Conservation (phyloP, 2,888 invertebrate species). For the Ophion ventricosus region DNA sequence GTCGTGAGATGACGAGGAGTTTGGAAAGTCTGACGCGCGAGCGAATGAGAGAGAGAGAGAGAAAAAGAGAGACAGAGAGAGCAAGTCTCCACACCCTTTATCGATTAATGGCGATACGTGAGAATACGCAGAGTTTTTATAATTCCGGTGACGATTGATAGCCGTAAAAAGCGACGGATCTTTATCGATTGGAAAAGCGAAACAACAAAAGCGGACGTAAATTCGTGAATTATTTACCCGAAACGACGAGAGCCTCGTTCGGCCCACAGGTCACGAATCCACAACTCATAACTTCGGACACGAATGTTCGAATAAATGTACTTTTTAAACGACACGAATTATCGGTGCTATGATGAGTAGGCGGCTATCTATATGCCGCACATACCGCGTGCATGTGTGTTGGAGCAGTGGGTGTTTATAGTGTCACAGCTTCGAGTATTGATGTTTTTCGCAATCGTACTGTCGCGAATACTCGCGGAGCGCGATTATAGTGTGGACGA, state of each 20-base stretch:
- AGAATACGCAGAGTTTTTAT: not conserved
- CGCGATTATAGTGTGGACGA: not conserved
- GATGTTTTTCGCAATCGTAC: not conserved
- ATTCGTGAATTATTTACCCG: constrained; percentile 86
- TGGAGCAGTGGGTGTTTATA: no score
- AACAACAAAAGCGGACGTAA: not conserved
- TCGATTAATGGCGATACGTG: not conserved
- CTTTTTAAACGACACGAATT: constrained; percentile 22
- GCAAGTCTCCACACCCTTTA: constrained; percentile 40
- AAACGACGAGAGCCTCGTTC: constrained; percentile 96
- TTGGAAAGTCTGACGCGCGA: not conserved
- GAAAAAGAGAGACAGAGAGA: not conserved
- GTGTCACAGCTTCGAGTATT: not conserved
- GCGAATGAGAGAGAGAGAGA: not conserved
- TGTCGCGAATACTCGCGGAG: not conserved
- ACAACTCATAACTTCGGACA: constrained; percentile 87
- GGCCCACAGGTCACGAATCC: constrained; percentile 98
- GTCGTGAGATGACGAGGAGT: constrained; percentile 31
- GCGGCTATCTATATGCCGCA: constrained; percentile 13
- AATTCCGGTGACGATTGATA: not conserved
- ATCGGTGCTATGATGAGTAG: not conserved
- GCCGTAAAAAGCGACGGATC: not conserved
- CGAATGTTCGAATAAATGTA: constrained; percentile 34
- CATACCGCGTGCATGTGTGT: constrained; percentile 5
- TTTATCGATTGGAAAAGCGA: not conserved